Evolutionary conservation across 2,113 vertebrate genomes (phyloP).

Genomic region (Campylomormyrus numenius): DNA sequence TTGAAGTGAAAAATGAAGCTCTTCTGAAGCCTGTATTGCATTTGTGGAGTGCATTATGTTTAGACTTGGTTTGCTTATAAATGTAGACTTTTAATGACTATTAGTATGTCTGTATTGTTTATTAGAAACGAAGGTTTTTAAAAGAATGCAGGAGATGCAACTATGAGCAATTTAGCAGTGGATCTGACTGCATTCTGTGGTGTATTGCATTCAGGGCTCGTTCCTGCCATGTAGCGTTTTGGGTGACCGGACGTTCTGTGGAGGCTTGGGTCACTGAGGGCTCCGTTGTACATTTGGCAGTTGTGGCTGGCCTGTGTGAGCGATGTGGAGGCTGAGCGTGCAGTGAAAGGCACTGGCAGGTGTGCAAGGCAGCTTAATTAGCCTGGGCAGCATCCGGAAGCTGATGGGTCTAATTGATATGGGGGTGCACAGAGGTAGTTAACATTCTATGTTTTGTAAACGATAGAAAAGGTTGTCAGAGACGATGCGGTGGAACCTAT

Average conservation of each 20-base stretch:
- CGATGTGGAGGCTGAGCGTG: background rate
- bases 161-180: background rate
- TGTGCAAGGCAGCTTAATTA: background rate
- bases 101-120: background rate
- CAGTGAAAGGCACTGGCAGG: background rate
- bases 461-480: background rate
- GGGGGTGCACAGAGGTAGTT: background rate
- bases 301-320: background rate
- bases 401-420: background rate
- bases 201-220: too few species aligned
- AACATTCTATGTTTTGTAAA: background rate
- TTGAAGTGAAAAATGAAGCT: background rate
- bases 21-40: background rate
- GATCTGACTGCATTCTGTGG: background rate
- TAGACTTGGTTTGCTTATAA: background rate
- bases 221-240: too few species aligned
- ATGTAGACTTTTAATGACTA: background rate
- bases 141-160: slow-evolving; percentile 19
- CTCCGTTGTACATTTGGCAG: background rate
- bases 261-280: background rate
- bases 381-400: background rate
- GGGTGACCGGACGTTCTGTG: background rate
- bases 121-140: background rate
- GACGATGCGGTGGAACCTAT: slow-evolving; percentile 30
- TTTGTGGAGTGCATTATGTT: background rate